These are phyloP conservation scores for Stenopsyche tienmushanensis DNA, from an alignment of 1,140 invertebrate genomes.

Conservation along the genomic window DNA sequence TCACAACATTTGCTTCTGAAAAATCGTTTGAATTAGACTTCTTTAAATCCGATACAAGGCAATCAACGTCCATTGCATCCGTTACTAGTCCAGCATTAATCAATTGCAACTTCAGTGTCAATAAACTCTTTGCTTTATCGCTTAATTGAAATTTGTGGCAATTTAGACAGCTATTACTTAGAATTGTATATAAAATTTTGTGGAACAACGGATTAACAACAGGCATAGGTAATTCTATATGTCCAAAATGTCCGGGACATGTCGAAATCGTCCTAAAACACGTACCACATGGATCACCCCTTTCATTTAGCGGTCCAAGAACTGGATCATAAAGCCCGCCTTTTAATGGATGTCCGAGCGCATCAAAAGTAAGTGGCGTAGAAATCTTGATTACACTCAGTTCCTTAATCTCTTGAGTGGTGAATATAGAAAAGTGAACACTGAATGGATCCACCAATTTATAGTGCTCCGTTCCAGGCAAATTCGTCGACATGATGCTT, in stretches of 20 bases:
- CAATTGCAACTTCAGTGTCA: slow-evolving; percentile 74
- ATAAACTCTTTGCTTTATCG: slow-evolving; percentile 64
- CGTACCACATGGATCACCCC: slow-evolving; percentile 76
- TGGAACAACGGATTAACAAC: slow-evolving; percentile 92
- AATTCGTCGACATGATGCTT: background rate
- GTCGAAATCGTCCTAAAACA: slow-evolving; percentile 69
- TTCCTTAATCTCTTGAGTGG: slow-evolving; percentile 78
- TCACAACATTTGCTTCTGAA: slow-evolving; percentile 45
- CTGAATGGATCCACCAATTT: slow-evolving; percentile 54
- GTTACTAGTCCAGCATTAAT: slow-evolving; percentile 73
- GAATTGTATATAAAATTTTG: slow-evolving; percentile 66
- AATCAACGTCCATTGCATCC: slow-evolving; percentile 68
- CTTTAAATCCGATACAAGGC: slow-evolving; percentile 52
- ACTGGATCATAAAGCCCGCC: slow-evolving; percentile 86
- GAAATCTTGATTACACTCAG: slow-evolving; percentile 86
- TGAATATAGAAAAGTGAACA: slow-evolving; percentile 71
- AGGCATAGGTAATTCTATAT: slow-evolving; percentile 88
- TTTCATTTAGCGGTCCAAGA: slow-evolving; percentile 65
- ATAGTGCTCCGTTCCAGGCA: slow-evolving; percentile 8
- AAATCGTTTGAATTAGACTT: slow-evolving; percentile 33
- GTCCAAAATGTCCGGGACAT: slow-evolving; percentile 94
- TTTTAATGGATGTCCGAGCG: slow-evolving; percentile 75
- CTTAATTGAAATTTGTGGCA: slow-evolving; percentile 73
- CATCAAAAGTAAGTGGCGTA: slow-evolving; percentile 82
- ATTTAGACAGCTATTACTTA: slow-evolving; percentile 68